phyloP scores from a whole-genome alignment of 2,113 vertebrate species.

The Peromyscus polionotus region DNA sequence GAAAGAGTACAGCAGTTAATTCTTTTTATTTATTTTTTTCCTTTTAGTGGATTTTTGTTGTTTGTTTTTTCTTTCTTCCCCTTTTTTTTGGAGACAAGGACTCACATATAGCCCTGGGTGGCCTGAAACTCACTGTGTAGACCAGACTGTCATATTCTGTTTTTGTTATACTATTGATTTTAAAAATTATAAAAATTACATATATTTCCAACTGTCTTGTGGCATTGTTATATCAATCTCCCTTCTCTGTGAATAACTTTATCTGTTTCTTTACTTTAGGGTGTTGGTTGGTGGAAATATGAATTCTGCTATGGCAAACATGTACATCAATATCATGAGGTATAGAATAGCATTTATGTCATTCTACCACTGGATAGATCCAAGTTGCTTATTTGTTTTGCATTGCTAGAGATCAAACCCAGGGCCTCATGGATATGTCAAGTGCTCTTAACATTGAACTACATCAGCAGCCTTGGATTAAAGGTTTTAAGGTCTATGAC shows the following conservation, averaged over 20 bases:
- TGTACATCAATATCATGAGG: constrained; percentile 99
- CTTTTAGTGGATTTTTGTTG: neutral
- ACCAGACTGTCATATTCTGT: neutral
- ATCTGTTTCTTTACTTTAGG: constrained; percentile 86
- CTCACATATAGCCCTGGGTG: neutral
- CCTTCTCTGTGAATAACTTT: constrained; percentile 33
- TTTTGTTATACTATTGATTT: neutral
- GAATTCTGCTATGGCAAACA: constrained; percentile 99
- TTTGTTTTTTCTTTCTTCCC: neutral
- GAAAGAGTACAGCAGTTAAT: neutral
- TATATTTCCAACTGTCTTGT: neutral
- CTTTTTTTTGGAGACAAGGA: neutral
- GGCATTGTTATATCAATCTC: neutral
- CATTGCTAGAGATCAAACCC: neutral
- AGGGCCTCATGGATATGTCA: neutral
- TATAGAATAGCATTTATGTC: constrained; percentile 78
- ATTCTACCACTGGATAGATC: constrained; percentile 47
- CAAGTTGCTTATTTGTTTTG: neutral
- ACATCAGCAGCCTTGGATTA: neutral
- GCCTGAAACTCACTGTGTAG: neutral
- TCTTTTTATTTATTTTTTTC: neutral
- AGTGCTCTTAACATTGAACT: neutral
- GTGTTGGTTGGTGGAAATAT: constrained; percentile 99
- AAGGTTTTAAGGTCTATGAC: constrained; percentile 26
- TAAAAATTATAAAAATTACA: neutral